These are phyloP conservation scores for Drosophila limbata DNA, from an alignment of 2,888 invertebrate genomes.

Conservation along the genomic window DNA sequence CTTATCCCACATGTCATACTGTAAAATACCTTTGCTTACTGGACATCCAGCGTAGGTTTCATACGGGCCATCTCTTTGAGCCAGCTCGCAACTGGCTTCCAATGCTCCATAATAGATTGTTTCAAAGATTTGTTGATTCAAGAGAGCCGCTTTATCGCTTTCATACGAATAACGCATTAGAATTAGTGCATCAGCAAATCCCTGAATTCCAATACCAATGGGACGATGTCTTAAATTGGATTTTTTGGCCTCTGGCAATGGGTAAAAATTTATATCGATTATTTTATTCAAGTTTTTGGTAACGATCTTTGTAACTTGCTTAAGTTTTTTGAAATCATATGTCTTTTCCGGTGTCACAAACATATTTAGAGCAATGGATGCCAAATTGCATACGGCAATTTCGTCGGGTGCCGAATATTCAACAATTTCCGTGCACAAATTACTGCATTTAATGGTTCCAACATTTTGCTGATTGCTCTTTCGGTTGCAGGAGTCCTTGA, in stretches of 20 bases:
- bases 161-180: slow-evolving; percentile 97
- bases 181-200: slow-evolving; percentile 98
- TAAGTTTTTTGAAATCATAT: slow-evolving; percentile 95
- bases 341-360: slow-evolving; percentile 92
- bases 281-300: slow-evolving; percentile 98
- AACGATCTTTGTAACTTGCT: slow-evolving; percentile 94
- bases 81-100: slow-evolving; percentile 97
- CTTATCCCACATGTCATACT: slow-evolving; percentile 99
- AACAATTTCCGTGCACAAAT: slow-evolving; percentile 98
- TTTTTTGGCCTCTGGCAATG: slow-evolving; percentile 93
- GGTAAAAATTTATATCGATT: slow-evolving; percentile 98
- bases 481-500: slow-evolving; percentile 97
- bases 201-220: slow-evolving; percentile 98
- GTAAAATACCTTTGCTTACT: slow-evolving; percentile 97
- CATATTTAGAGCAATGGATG: slow-evolving; percentile 98
- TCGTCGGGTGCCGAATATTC: slow-evolving; percentile 97
- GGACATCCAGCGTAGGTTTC: slow-evolving; percentile 96
- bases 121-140: slow-evolving; percentile 99
- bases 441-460: slow-evolving; percentile 99
- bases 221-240: slow-evolving; percentile 96
- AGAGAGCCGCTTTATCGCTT: slow-evolving; percentile 91
- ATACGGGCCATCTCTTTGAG: slow-evolving; percentile 93
- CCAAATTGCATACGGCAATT: slow-evolving; percentile 98
- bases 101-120: slow-evolving; percentile 98
- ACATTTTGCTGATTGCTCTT: slow-evolving; percentile 99